Evolutionary conservation across 2,888 invertebrate species (phyloP).

Genomic region (Linyphia triangularis): DNA sequence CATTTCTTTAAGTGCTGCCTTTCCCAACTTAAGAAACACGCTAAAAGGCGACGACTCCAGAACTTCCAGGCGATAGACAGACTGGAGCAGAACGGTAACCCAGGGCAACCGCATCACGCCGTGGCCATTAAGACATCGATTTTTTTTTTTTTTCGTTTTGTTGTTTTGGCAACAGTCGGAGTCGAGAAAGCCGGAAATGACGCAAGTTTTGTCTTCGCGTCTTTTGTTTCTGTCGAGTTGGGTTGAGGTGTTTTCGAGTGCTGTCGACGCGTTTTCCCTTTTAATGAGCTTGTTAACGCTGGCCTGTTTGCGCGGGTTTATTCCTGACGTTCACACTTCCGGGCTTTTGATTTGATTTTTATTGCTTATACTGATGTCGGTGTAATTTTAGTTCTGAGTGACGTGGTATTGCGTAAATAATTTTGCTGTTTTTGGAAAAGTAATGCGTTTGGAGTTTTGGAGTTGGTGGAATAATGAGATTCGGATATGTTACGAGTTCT

Average conservation of each 20-base stretch:
- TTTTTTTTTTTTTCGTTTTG: conserved; percentile 55
- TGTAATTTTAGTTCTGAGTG: neutral
- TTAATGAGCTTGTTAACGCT: conserved; percentile 63
- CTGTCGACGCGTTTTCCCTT: conserved; percentile 24
- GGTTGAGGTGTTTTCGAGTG: conserved; percentile 45
- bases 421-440: neutral
- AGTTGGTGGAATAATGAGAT: neutral
- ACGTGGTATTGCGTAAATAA: neutral
- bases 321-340: conserved; percentile 48
- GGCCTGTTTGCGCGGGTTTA: conserved; percentile 36
- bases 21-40: neutral
- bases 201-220: conserved; percentile 39
- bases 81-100: conserved; percentile 23
- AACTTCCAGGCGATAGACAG: conserved; percentile 5
- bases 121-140: conserved; percentile 68
- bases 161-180: conserved; percentile 68
- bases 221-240: conserved; percentile 33
- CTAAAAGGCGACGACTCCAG: neutral
- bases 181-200: conserved; percentile 57
- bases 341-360: conserved; percentile 1
- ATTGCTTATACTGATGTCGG: neutral
- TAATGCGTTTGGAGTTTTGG: neutral
- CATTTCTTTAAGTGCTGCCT: neutral
- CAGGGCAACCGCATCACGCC: conserved; percentile 55
- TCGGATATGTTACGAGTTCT: neutral